Evolutionary conservation across 2,888 invertebrate species (phyloP), one percentile per base, ranked within the genome.

Genomic region (Drosophila ochracea): DNA sequence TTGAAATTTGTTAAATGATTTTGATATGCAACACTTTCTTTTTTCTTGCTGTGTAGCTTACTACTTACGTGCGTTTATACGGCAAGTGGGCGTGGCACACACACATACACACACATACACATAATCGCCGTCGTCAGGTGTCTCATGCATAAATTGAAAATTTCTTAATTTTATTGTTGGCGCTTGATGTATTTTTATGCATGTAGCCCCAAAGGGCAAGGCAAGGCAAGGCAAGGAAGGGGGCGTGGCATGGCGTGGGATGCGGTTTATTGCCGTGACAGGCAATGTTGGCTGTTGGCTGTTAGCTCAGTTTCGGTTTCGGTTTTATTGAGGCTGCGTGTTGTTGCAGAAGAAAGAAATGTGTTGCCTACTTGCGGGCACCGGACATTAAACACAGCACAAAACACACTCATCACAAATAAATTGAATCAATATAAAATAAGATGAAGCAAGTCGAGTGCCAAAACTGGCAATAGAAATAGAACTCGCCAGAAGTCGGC

Each of bases 161-260:
- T 86, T 86, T 88, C 90, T 85, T 85, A 88, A 86, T 90, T 90
- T 86, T 77, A 88, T 88, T 90, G 83, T 81, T 73, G 80, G 53
- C 82, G 82, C 71, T 81, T 83, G 76, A 74, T 64, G 72, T 70
- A 76, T 72, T 80, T 80, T 64, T 71, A 68, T 74, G 76, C 54
- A 55, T 63, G 50, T 58, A 35, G 25, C 25, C 39, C 21, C 33
- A 10, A 33, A 5, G 65, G 39, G 43, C 39, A 39, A 0, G 39
- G 9, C n/a, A 39, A 30, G 19, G 25, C 19, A 3, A 7, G 19
- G 30, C 13, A 9, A 37, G 33, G 41, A 19, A 9, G 0, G 39
- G 19, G 33, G 16, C 37, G 16, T 4, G 13, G 35, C 35, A 16
- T 19, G 13, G 35, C 35, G 16, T 19, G 19, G 53, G 79, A 80